Conservation (phyloP, 2,113 vertebrate genomes). For the Pampusana beccarii region DNA sequence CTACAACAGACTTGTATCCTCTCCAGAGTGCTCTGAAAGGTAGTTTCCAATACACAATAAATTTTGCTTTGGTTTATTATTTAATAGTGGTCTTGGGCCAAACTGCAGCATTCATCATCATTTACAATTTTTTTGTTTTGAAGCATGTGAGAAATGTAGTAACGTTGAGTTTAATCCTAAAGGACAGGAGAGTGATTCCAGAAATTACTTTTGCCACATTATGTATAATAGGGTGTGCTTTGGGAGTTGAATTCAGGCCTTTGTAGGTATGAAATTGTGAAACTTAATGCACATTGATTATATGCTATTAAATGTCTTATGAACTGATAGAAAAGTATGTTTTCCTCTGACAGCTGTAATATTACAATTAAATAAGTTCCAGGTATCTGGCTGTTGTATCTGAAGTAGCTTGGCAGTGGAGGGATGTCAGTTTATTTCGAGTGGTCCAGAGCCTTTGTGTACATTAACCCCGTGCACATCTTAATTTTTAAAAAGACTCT, state of each 20-base stretch:
- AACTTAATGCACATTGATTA: background rate
- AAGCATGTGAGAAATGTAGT: background rate
- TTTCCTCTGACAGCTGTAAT: background rate
- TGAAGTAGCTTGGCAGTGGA: background rate
- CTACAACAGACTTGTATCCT: background rate
- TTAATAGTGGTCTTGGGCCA: background rate
- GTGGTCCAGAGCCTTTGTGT: background rate
- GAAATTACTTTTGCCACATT: background rate
- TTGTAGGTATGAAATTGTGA: background rate
- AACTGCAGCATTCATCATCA: background rate
- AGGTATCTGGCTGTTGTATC: background rate
- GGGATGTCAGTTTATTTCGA: background rate
- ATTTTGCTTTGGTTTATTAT: background rate
- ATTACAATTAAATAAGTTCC: background rate
- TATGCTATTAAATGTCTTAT: background rate
- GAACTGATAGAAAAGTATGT: background rate
- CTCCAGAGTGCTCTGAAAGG: background rate
- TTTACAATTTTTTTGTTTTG: background rate
- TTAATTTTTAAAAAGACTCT: background rate
- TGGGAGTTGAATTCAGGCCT: background rate
- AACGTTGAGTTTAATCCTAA: background rate
- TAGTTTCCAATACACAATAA: background rate
- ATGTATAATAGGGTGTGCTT: background rate
- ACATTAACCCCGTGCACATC: too few species aligned
- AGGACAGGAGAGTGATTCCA: background rate